Evolutionary conservation across 2,888 invertebrate species (phyloP).

Genomic region (Meganola albula): DNA sequence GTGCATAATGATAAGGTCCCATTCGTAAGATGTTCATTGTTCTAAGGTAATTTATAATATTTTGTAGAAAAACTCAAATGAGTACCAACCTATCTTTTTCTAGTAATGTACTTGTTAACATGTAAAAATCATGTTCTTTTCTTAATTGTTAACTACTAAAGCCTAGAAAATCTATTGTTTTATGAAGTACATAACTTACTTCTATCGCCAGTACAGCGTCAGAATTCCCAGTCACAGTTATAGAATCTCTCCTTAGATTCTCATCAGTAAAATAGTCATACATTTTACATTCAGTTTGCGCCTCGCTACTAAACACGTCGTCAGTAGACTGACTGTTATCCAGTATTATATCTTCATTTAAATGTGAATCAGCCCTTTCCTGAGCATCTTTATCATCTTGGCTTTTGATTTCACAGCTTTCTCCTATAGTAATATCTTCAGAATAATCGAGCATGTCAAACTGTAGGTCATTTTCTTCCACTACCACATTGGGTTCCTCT

Average conservation of each 20-base stretch:
- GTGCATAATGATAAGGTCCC: no score
- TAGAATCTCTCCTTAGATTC: constrained; percentile 49
- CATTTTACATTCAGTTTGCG: constrained; percentile 46
- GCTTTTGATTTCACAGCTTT: constrained; percentile 49
- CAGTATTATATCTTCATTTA: constrained; percentile 58
- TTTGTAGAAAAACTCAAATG: no score
- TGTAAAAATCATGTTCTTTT: no score
- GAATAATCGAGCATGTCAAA: constrained; percentile 71
- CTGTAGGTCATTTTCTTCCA: constrained; percentile 43
- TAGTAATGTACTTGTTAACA: no score
- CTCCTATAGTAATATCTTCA: constrained; percentile 66
- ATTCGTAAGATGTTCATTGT: no score
- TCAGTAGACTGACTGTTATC: constrained; percentile 61
- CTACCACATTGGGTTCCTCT: constrained; percentile 7
- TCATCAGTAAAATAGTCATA: constrained; percentile 66
- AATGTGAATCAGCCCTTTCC: constrained; percentile 33
- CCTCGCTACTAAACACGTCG: constrained; percentile 26
- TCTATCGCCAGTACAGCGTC: constrained; percentile 70
- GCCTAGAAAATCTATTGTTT: no score
- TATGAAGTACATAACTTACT: no score
- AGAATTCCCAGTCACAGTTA: constrained; percentile 55
- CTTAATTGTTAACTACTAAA: no score
- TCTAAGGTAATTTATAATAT: no score
- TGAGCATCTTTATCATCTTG: constrained; percentile 39
- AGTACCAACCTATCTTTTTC: no score